These are phyloP conservation scores for Drosophila koepferae DNA, from an alignment of 2,888 invertebrate genomes.

Conservation along the genomic window DNA sequence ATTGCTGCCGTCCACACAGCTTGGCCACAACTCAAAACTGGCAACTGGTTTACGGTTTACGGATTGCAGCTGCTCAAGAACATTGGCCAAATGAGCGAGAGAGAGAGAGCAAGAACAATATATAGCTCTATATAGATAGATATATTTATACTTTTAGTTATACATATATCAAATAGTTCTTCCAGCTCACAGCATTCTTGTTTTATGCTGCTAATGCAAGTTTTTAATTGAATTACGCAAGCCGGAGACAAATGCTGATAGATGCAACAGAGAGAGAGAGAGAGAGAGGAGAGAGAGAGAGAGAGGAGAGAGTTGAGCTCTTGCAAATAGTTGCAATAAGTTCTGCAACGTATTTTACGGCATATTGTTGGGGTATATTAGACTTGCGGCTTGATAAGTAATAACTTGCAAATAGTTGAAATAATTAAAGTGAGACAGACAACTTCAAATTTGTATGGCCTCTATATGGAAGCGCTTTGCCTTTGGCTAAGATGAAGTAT, in stretches of 20 bases:
- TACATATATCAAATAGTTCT: conserved; percentile 43
- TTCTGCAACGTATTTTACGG: conserved; percentile 42
- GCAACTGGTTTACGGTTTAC: conserved; percentile 24
- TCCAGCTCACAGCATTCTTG: conserved; percentile 45
- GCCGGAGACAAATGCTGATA: conserved; percentile 34
- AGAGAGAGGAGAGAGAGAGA: background rate
- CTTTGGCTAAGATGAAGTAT: too few relatives aligned
- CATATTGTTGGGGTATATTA: conserved; percentile 13
- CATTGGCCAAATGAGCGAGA: background rate
- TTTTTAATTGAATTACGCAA: conserved; percentile 59
- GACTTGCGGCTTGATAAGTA: background rate
- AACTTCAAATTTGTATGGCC: background rate
- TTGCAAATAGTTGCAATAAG: conserved; percentile 51
- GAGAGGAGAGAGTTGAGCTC: conserved; percentile 29
- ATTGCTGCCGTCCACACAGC: conserved; percentile 15
- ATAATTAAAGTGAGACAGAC: background rate
- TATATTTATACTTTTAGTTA: background rate
- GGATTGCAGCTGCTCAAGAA: conserved; percentile 36
- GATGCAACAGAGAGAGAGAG: background rate
- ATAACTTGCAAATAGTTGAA: background rate
- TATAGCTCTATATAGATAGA: too few relatives aligned
- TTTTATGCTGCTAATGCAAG: conserved; percentile 55
- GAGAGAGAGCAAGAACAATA: too few relatives aligned
- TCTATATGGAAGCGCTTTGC: too few relatives aligned
- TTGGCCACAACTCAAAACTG: conserved; percentile 37